These are phyloP conservation scores for Xylota sylvarum DNA, from an alignment of 2,888 invertebrate species.

Conservation along the genomic window DNA sequence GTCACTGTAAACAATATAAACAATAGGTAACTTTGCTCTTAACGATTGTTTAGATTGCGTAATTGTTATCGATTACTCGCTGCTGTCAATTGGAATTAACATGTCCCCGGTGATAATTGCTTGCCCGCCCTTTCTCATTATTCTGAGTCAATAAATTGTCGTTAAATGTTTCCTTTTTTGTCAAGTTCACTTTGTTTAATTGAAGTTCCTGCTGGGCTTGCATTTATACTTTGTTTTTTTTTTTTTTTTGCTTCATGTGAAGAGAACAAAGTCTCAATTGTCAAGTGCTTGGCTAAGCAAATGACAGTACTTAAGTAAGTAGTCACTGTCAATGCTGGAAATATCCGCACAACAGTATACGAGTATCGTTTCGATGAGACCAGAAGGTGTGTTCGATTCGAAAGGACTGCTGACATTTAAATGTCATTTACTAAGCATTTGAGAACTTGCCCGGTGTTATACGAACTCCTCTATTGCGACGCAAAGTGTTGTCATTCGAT, in stretches of 20 bases:
- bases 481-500: not conserved
- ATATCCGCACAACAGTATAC: no score
- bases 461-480: not conserved
- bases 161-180: not conserved
- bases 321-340: no score
- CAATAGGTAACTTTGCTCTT: not conserved
- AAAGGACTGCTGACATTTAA: conserved; percentile 2
- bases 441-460: not conserved
- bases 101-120: not conserved
- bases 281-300: not conserved
- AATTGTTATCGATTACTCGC: not conserved
- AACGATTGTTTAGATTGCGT: not conserved
- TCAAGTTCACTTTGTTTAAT: not conserved
- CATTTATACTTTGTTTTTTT: no score
- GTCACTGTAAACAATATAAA: not conserved
- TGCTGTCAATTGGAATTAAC: conserved; percentile 8
- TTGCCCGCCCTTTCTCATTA: not conserved
- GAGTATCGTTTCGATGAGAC: not conserved
- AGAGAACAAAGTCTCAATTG: not conserved
- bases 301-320: not conserved
- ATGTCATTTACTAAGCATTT: conserved; percentile 18
- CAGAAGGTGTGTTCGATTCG: not conserved
- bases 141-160: conserved; percentile 17
- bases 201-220: not conserved
- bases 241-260: not conserved